Conservation (phyloP, 2,797 vertebrate species). For the Micromesistius poutassou region DNA sequence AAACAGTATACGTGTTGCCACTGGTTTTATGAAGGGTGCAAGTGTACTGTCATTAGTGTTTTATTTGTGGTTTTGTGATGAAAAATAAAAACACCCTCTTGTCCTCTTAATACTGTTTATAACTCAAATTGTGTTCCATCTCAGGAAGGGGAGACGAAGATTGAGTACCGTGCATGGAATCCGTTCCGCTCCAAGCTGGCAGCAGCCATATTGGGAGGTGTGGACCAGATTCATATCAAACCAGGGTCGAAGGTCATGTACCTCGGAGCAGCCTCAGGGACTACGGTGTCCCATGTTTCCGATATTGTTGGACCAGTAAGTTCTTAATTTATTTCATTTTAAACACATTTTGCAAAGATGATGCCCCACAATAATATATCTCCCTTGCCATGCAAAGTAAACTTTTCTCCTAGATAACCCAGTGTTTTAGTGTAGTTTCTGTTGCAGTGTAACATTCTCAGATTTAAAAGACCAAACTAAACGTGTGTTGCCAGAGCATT, state of each 20-base stretch:
- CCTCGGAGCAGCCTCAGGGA: conserved; percentile 89
- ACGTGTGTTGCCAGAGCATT: too few relatives aligned
- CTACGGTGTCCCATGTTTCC: conserved; percentile 91
- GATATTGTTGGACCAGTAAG: conserved; percentile 90
- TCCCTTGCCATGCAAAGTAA: not conserved
- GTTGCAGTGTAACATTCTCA: not conserved
- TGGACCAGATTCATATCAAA: conserved; percentile 92
- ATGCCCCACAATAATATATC: not conserved
- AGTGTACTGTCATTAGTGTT: not conserved
- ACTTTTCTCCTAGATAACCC: not conserved
- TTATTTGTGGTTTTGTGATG: not conserved
- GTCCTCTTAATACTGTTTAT: not conserved
- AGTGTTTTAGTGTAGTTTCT: not conserved
- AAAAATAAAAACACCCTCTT: not conserved
- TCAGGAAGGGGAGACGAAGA: conserved; percentile 85
- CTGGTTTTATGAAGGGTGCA: not conserved
- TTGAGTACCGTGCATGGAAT: conserved; percentile 92
- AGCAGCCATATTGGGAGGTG: conserved; percentile 87
- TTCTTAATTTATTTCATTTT: conserved; percentile 65
- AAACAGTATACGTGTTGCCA: not conserved
- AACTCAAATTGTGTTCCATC: not conserved
- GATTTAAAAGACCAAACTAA: not conserved
- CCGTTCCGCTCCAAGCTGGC: conserved; percentile 90
- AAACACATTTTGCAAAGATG: not conserved
- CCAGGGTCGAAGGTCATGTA: conserved; percentile 87